Evolutionary conservation across 2,113 vertebrate genomes (phyloP).

Genomic region (Motacilla tschutschensis): DNA sequence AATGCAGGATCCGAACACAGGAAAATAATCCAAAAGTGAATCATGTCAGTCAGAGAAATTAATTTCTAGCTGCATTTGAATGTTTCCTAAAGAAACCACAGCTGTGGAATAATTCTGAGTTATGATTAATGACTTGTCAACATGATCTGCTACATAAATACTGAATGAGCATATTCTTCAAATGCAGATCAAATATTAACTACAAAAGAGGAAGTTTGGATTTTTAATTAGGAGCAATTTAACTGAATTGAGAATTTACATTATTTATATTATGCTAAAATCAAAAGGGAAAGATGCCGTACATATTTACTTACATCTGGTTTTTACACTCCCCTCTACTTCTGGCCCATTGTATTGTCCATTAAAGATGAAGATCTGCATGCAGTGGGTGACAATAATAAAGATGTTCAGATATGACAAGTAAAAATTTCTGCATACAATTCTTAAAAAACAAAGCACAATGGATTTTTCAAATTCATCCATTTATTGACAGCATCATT

Average conservation of each 20-base stretch:
- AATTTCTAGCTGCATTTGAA: neutral
- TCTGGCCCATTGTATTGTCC: accelerated
- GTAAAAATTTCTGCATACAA: neutral
- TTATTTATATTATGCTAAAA: neutral
- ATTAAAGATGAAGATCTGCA: slow-evolving; percentile 41
- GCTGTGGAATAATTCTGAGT: neutral
- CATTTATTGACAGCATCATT: neutral
- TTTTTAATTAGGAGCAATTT: neutral
- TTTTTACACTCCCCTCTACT: accelerated
- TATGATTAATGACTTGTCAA: neutral
- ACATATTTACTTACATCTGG: slow-evolving; percentile 70
- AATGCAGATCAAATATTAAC: neutral
- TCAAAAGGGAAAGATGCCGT: neutral
- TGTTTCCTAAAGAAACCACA: neutral
- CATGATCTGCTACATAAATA: neutral
- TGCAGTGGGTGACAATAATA: neutral
- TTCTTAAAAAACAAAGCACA: neutral
- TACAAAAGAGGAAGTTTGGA: neutral
- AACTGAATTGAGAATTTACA: neutral
- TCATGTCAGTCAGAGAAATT: neutral
- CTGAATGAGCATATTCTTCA: neutral
- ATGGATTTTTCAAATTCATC: neutral
- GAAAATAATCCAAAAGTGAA: neutral
- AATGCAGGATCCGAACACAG: neutral
- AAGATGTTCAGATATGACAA: neutral